phyloP scores from a whole-genome alignment of 2,888 invertebrate genomes.

The Pinctada fucata region DNA sequence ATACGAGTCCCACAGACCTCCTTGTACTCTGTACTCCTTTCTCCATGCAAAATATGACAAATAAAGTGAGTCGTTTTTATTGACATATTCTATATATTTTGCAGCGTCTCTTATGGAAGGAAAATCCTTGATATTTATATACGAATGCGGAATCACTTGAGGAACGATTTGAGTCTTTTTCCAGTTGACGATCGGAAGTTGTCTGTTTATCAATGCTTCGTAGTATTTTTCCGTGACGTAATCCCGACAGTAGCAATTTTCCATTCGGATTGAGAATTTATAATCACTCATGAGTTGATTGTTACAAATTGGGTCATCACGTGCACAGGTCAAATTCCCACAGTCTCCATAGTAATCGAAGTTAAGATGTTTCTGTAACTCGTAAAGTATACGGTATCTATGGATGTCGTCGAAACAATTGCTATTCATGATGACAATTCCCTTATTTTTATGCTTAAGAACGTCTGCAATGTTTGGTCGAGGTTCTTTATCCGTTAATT shows the following conservation, averaged over 20 bases:
- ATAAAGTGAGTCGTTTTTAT: conserved; percentile 54
- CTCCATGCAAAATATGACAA: conserved; percentile 61
- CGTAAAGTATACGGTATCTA: conserved; percentile 40
- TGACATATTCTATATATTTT: conserved; percentile 48
- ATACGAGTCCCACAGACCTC: conserved; percentile 30
- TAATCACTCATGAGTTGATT: conserved; percentile 49
- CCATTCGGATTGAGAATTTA: conserved; percentile 63
- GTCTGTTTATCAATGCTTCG: conserved; percentile 49
- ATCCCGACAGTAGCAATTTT: conserved; percentile 61
- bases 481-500: conserved; percentile 23
- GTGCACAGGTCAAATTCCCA: conserved; percentile 45
- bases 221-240: conserved; percentile 67
- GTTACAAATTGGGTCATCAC: conserved; percentile 20
- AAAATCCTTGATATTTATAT: conserved; percentile 56
- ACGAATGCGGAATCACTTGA: conserved; percentile 41
- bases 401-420: conserved; percentile 49
- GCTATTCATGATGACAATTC: conserved; percentile 36
- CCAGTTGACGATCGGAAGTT: conserved; percentile 64
- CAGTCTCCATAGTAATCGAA: conserved; percentile 61
- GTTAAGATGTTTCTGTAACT: conserved; percentile 40
- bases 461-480: conserved; percentile 37
- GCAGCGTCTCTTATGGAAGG: conserved; percentile 38
- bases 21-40: conserved; percentile 40
- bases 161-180: conserved; percentile 38
- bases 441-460: conserved; percentile 36